These are phyloP conservation scores for Podarcis muralis DNA, from an alignment of 2,113 vertebrate genomes.

Conservation along the genomic window DNA sequence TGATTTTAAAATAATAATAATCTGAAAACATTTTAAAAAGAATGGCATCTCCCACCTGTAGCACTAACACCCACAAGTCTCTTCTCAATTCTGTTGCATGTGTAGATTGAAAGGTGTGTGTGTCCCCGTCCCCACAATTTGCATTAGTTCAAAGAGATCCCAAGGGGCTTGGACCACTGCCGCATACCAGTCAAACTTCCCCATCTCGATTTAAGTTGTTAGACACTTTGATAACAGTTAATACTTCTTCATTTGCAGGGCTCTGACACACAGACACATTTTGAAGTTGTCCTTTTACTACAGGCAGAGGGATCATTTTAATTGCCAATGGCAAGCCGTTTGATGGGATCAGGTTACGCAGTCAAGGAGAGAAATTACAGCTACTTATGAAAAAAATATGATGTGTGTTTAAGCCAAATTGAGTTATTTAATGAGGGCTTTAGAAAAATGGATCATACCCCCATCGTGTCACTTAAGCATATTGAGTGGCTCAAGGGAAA, in stretches of 20 bases:
- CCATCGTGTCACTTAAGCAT: slow-evolving; percentile 49
- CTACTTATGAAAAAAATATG: slow-evolving; percentile 28
- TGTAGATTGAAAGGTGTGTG: no score
- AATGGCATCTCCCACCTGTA: neutral
- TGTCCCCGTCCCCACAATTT: no score
- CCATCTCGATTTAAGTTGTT: neutral
- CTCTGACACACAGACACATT: neutral
- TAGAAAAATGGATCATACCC: slow-evolving; percentile 51
- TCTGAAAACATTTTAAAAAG: neutral
- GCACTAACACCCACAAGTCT: neutral
- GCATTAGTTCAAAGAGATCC: neutral
- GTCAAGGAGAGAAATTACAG: slow-evolving; percentile 62
- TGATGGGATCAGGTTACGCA: slow-evolving; percentile 50
- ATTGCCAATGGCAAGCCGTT: slow-evolving; percentile 35
- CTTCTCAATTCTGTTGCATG: neutral
- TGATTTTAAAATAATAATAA: no score
- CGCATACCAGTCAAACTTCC: neutral
- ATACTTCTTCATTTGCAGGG: neutral
- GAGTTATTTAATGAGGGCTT: slow-evolving; percentile 69
- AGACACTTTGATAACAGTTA: neutral
- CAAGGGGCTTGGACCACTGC: neutral
- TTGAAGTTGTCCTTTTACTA: slow-evolving; percentile 32
- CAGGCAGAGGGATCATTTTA: slow-evolving; percentile 55
- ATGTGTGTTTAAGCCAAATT: slow-evolving; percentile 63
- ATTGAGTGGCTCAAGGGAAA: slow-evolving; percentile 66